phyloP scores from a whole-genome alignment of 2,113 vertebrate species.

The Elephas maximus region DNA sequence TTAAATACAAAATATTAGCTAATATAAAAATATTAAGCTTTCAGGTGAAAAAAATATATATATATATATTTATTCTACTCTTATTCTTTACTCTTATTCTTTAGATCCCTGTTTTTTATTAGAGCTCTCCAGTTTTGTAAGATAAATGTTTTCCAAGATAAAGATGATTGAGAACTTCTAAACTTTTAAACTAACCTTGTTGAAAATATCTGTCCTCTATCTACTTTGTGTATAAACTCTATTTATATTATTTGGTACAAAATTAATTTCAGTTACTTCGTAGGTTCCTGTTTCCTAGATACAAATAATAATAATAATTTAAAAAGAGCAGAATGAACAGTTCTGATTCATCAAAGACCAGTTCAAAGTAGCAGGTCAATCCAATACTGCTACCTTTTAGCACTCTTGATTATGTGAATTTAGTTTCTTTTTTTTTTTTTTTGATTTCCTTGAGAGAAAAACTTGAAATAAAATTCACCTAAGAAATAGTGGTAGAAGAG shows the following conservation, averaged over 20 bases:
- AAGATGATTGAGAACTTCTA: constrained; percentile 13
- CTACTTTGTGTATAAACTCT: background rate
- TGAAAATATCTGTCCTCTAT: background rate
- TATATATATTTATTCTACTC: background rate
- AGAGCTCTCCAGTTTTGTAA: background rate
- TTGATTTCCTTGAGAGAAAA: background rate
- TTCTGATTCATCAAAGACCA: background rate
- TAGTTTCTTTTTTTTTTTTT: too few relatives aligned
- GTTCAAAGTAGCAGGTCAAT: background rate
- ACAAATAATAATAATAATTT: background rate
- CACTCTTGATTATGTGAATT: background rate
- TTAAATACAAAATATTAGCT: constrained; percentile 78
- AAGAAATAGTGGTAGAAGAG: constrained; percentile 56
- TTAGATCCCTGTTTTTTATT: rapidly evolving
- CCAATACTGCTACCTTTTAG: background rate
- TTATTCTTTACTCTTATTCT: constrained; percentile 38
- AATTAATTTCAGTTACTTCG: background rate
- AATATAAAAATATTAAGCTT: background rate
- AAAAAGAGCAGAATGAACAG: background rate
- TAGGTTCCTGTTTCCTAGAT: background rate
- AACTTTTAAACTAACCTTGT: background rate
- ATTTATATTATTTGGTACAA: background rate
- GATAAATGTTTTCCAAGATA: background rate
- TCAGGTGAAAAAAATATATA: background rate
- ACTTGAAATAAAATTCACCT: background rate